These are phyloP conservation scores for Eilema griseolum DNA, from an alignment of 2,888 invertebrate genomes.

Conservation along the genomic window DNA sequence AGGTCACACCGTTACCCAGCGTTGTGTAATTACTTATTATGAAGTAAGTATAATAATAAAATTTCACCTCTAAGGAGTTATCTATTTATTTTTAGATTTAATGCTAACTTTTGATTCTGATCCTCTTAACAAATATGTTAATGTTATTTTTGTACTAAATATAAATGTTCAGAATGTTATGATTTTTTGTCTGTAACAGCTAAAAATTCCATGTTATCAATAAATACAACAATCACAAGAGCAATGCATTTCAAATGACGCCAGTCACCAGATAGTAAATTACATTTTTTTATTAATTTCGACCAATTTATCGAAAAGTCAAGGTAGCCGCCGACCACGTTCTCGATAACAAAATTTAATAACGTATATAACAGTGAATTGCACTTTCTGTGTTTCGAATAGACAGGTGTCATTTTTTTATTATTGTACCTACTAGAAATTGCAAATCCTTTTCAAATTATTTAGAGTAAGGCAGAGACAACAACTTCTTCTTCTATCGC, in stretches of 20 bases:
- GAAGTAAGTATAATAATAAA: neutral
- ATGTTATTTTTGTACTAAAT: no score
- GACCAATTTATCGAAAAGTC: neutral
- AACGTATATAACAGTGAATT: neutral
- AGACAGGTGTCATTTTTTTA: neutral
- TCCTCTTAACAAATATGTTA: neutral
- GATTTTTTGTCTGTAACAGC: neutral
- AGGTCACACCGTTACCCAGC: constrained; percentile 1
- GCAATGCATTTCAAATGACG: neutral
- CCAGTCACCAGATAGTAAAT: neutral
- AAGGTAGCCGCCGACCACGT: neutral
- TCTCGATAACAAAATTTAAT: neutral
- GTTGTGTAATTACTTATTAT: no score
- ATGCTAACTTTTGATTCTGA: neutral
- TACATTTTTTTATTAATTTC: neutral
- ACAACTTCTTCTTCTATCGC: no score
- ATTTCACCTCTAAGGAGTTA: neutral
- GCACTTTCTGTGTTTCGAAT: neutral
- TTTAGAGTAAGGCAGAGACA: no score
- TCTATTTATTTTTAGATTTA: neutral
- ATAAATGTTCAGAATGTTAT: no score
- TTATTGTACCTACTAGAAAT: no score
- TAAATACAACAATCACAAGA: neutral
- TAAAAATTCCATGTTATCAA: neutral
- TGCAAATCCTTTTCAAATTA: no score